phyloP scores from a whole-genome alignment of 1,140 invertebrate genomes.

The Helicoverpa zea region DNA sequence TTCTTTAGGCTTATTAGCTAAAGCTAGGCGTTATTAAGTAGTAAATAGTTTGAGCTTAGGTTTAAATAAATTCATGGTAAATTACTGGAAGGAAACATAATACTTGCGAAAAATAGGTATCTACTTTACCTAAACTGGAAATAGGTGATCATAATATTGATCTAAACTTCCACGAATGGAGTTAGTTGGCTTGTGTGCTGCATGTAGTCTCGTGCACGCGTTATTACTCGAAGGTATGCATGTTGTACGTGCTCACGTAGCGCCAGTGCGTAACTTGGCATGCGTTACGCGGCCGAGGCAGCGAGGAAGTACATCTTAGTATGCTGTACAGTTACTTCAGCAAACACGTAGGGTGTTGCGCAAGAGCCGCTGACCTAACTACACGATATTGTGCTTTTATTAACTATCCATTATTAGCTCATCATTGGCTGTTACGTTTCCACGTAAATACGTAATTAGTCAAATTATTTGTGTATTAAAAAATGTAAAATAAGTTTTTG shows the following conservation, averaged over 20 bases:
- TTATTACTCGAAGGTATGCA: constrained; percentile 24
- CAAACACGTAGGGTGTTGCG: constrained; percentile 16
- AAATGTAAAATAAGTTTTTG: no score
- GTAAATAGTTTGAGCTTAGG: no score
- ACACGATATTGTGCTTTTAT: constrained; percentile 34
- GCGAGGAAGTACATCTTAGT: constrained; percentile 27
- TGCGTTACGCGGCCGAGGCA: constrained; percentile 19
- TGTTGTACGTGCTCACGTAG: constrained; percentile 2
- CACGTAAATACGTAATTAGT: constrained; percentile 11
- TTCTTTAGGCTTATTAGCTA: neutral
- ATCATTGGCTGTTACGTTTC: constrained; percentile 22
- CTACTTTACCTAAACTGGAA: no score
- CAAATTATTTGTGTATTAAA: no score
- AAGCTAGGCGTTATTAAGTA: no score
- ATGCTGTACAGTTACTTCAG: constrained; percentile 22
- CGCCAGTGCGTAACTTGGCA: constrained; percentile 2
- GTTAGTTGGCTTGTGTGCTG: neutral
- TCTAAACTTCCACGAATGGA: no score
- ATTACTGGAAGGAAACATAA: no score
- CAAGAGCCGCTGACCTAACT: constrained; percentile 29
- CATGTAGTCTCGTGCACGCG: neutral
- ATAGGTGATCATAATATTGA: no score
- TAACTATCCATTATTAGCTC: constrained; percentile 1
- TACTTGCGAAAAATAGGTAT: no score
- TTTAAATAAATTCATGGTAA: no score